phyloP scores from a whole-genome alignment of 2,113 vertebrate genomes.

The Centropristis striata region DNA sequence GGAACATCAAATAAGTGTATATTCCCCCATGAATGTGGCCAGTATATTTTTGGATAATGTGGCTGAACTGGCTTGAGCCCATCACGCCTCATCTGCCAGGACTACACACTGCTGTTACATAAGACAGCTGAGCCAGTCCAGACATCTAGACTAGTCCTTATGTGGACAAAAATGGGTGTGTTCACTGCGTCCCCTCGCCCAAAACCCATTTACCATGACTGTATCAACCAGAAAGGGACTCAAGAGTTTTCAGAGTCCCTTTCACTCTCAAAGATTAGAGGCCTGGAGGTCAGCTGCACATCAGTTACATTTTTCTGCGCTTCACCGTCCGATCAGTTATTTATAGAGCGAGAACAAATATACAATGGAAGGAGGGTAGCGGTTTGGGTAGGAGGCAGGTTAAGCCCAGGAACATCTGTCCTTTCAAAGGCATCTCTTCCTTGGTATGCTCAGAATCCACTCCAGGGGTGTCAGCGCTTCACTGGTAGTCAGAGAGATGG shows the following conservation, averaged over 20 bases:
- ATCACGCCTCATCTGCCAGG: slow-evolving; percentile 73
- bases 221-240: slow-evolving; percentile 47
- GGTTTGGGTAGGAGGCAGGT: slow-evolving; percentile 69
- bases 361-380: slow-evolving; percentile 69
- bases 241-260: slow-evolving; percentile 22
- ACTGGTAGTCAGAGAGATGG: slow-evolving; percentile 84
- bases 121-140: slow-evolving; percentile 71
- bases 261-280: slow-evolving; percentile 48
- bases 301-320: slow-evolving; percentile 66
- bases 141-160: slow-evolving; percentile 70
- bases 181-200: slow-evolving; percentile 54
- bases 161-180: slow-evolving; percentile 74
- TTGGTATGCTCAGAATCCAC: slow-evolving; percentile 86
- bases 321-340: slow-evolving; percentile 71
- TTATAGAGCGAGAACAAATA: slow-evolving; percentile 84
- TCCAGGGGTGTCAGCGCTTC: slow-evolving; percentile 84
- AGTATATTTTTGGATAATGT: slow-evolving; percentile 73
- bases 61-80: slow-evolving; percentile 63
- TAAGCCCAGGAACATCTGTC: slow-evolving; percentile 80
- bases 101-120: slow-evolving; percentile 76
- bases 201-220: slow-evolving; percentile 65
- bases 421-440: slow-evolving; percentile 80
- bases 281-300: slow-evolving; percentile 63
- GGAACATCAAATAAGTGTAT: slow-evolving; percentile 41
- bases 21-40: slow-evolving; percentile 54